These are phyloP conservation scores for Phaethon lepturus DNA, from an alignment of 2,113 vertebrate genomes.

Conservation along the genomic window DNA sequence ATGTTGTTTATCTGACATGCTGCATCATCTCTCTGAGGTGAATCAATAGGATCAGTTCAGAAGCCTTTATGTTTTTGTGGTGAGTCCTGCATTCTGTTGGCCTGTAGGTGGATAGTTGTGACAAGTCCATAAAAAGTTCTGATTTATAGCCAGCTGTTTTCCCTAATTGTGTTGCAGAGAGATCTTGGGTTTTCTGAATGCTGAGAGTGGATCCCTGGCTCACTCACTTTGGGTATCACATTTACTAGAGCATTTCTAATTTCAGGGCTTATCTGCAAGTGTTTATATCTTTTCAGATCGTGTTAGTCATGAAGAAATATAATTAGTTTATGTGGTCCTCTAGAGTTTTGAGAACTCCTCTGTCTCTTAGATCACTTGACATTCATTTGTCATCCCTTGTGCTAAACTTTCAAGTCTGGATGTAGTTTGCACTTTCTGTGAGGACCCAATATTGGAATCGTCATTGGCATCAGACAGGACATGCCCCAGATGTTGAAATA, in stretches of 20 bases:
- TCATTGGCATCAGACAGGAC: not conserved
- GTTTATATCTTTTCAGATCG: accelerated
- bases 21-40: not conserved
- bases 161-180: not conserved
- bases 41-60: not conserved
- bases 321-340: not conserved
- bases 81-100: not conserved
- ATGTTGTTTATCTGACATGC: not conserved
- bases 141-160: not conserved
- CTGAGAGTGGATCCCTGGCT: not conserved
- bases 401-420: not conserved
- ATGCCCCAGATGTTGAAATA: not conserved
- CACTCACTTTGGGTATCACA: not conserved
- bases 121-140: not conserved
- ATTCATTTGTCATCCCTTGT: not conserved
- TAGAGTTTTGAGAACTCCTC: not conserved
- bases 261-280: not conserved
- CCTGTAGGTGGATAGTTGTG: not conserved
- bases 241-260: not conserved
- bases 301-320: not conserved
- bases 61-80: not conserved
- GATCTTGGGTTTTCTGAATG: not conserved
- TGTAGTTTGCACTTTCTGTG: not conserved
- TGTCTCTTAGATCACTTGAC: not conserved
- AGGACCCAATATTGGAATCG: not conserved